A percentile compares a stretch with the other conserved stretches of the same genome.
Evolutionary conservation across 2,113 vertebrate genomes (phyloP).

Genomic region (Trichechus manatus): DNA sequence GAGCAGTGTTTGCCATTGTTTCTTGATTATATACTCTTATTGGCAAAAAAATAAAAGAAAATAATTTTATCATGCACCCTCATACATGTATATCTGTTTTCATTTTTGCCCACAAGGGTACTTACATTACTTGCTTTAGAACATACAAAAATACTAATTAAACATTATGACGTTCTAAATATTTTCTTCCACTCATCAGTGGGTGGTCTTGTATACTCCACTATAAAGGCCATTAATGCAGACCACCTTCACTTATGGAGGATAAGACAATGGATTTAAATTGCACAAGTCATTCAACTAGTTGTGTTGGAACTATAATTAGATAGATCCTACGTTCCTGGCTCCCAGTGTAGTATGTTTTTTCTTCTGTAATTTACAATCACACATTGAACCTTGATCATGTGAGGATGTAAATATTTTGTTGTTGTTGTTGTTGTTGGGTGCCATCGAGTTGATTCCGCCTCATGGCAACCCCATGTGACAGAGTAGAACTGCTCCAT

Average conservation of each 20-base stretch:
- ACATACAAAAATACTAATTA: background rate
- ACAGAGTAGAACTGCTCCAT: no score
- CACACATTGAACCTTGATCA: background rate
- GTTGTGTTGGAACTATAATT: background rate
- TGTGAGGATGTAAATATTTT: background rate
- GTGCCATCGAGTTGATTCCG: background rate
- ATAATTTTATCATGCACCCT: background rate
- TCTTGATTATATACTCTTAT: background rate
- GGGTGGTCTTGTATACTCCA: background rate
- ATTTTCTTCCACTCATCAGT: conserved; percentile 2
- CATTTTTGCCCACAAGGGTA: background rate
- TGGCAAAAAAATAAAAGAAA: background rate
- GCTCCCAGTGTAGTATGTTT: background rate
- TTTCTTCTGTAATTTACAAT: conserved; percentile 4
- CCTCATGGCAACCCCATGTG: background rate
- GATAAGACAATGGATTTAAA: conserved; percentile 33
- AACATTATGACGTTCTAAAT: background rate
- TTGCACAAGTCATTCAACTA: background rate
- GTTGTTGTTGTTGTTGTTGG: no score
- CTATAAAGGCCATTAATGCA: background rate
- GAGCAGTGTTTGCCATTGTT: background rate
- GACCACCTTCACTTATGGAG: background rate
- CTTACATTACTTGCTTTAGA: conserved; percentile 4
- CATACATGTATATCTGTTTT: background rate
- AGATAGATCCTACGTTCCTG: background rate